phyloP scores from a whole-genome alignment of 2,888 invertebrate species.

The Drosophila heteroneura region DNA sequence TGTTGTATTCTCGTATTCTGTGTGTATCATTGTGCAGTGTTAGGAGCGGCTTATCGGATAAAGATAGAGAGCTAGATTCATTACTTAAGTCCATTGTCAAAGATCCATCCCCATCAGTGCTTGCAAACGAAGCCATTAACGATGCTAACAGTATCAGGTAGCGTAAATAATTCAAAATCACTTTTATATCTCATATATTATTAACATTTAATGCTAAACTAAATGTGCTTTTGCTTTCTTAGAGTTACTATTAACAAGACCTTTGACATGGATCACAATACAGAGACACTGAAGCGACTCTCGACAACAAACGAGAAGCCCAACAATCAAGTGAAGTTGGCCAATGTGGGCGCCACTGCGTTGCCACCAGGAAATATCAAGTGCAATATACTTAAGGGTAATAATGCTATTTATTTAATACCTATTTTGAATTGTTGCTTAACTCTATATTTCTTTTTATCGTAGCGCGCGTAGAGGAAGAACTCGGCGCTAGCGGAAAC shows the following conservation, averaged over 20 bases:
- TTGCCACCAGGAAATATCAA: slow-evolving; percentile 96
- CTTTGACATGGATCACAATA: slow-evolving; percentile 87
- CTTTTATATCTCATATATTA: not conserved
- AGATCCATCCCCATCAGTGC: slow-evolving; percentile 87
- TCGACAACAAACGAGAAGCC: slow-evolving; percentile 88
- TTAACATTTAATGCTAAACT: not conserved
- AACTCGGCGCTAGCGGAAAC: slow-evolving; percentile 83
- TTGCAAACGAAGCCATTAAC: slow-evolving; percentile 87
- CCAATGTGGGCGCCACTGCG: slow-evolving; percentile 88
- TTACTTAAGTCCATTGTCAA: slow-evolving; percentile 91
- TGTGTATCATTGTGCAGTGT: slow-evolving; percentile 81
- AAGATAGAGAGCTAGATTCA: slow-evolving; percentile 89
- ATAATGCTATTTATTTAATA: slow-evolving; percentile 55
- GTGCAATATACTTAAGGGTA: slow-evolving; percentile 97
- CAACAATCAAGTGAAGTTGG: slow-evolving; percentile 90
- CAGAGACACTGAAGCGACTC: slow-evolving; percentile 89
- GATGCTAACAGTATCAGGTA: slow-evolving; percentile 86
- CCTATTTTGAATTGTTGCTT: no score
- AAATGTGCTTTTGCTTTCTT: slow-evolving; percentile 19
- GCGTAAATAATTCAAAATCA: slow-evolving; percentile 66
- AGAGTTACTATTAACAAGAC: slow-evolving; percentile 86
- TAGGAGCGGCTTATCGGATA: slow-evolving; percentile 86
- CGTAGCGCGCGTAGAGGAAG: slow-evolving; percentile 89
- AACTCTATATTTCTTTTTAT: not conserved
- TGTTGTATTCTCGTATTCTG: slow-evolving; percentile 51